Evolutionary conservation across 2,888 invertebrate genomes (phyloP), one percentile per base, ranked within the genome.

Genomic region (Melinopterus prodromus): DNA sequence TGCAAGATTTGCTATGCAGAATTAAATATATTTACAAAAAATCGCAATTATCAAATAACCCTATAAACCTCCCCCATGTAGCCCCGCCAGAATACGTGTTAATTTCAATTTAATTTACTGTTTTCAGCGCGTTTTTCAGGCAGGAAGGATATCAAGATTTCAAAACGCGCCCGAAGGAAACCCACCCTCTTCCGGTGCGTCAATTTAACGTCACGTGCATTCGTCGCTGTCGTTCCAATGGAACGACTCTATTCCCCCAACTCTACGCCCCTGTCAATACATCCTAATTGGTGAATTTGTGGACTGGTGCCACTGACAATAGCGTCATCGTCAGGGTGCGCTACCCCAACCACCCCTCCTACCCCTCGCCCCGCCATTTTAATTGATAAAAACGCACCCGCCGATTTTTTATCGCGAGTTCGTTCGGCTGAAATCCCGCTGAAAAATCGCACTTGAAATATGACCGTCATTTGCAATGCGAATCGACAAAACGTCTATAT

Each of bases 241-340:
- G 53, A 1, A 53, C 53, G 12, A 53, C 53, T 53, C 53, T 53
- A 53, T 53, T 53, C 53, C 53, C 53, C 53, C 53, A 53, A 53
- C 53, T 53, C 12, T 12, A 53, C 12, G 9, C 7, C 12, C 53
- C 53, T 53, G 53, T 53, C 53, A 53, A 53, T 53, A 53, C 53
- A 53, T 53, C 53, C 53, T 53, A 53, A 53, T 53, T 53, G 53
- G 53, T 53, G 53, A 53, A 53, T 53, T 53, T 53, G 53, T 53
- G 53, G 53, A 53, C 53, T 53, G 53, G 53, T 12, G 12, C 9
- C 53, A 53, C 12, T 53, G 53, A 53, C 53, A 53, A 53, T 53
- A 53, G 12, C 5, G 53, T 53, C 53, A 53, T 53, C 53, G 53
- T 12, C 53, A 53, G 53, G 53, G 53, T 12, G 12, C 7, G 12